Evolutionary conservation across 2,113 vertebrate genomes (phyloP).

Genomic region (Stictonetta naevosa): DNA sequence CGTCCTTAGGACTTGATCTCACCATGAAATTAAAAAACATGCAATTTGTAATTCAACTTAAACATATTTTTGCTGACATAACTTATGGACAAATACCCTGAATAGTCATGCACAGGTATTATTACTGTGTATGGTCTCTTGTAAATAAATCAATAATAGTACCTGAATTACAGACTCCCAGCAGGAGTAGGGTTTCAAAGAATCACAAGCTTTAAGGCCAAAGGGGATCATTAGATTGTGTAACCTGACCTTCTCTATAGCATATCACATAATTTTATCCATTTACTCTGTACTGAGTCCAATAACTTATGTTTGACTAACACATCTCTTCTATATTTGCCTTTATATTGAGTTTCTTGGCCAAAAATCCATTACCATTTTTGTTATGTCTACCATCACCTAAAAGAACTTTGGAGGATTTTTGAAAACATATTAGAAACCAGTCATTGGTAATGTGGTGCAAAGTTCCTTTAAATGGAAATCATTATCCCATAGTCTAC

Average conservation of each 20-base stretch:
- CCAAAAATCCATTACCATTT: constrained; percentile 63
- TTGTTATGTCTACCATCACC: neutral
- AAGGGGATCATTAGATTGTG: neutral
- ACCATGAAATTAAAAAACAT: neutral
- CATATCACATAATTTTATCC: neutral
- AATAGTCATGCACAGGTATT: neutral
- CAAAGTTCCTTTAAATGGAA: neutral
- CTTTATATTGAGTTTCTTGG: constrained; percentile 61
- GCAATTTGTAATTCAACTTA: neutral
- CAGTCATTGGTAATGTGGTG: neutral
- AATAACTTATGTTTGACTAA: constrained; percentile 65
- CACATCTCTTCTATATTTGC: constrained; percentile 46
- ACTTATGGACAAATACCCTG: neutral
- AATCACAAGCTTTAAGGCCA: constrained; percentile 2
- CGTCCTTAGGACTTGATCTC: neutral
- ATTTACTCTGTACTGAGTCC: constrained; percentile 31
- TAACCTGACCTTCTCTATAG: constrained; percentile 39
- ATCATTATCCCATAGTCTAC: neutral
- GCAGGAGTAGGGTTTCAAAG: neutral
- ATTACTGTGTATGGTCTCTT: neutral
- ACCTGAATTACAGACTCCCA: neutral
- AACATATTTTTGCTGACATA: neutral
- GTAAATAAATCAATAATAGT: neutral
- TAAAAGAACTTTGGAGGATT: neutral
- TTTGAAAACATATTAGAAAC: neutral